phyloP scores from a whole-genome alignment of 2,888 invertebrate genomes.

The Podotricha telesiphe region DNA sequence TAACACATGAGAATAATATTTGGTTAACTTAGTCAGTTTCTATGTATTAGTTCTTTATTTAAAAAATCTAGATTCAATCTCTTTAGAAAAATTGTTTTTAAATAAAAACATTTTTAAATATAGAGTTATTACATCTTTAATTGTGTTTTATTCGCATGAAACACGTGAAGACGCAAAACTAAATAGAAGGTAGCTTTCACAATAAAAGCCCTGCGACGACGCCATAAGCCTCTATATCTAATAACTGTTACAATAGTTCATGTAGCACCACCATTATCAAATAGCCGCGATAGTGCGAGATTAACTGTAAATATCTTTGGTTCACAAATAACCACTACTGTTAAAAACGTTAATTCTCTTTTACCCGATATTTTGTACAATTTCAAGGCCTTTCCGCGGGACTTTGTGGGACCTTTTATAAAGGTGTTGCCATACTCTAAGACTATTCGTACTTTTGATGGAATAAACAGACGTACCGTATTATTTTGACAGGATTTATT shows the following conservation, averaged over 20 bases:
- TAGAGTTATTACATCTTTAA: too few species aligned
- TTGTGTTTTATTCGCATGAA: too few species aligned
- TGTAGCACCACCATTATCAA: conserved; percentile 52
- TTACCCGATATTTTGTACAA: conserved; percentile 30
- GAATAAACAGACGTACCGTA: background rate
- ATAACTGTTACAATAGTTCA: conserved; percentile 40
- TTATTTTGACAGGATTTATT: background rate
- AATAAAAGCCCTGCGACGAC: conserved; percentile 16
- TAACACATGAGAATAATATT: too few species aligned
- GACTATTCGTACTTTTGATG: background rate
- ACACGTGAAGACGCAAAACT: too few species aligned
- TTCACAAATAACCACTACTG: conserved; percentile 33
- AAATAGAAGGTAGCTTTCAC: background rate
- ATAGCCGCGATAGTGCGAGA: conserved; percentile 47
- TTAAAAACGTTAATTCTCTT: conserved; percentile 31
- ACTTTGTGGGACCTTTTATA: conserved; percentile 15
- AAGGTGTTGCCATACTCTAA: conserved; percentile 18
- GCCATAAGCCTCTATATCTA: conserved; percentile 19
- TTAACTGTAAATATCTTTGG: conserved; percentile 46
- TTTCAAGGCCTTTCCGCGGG: conserved; percentile 27
- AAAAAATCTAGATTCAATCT: too few species aligned
- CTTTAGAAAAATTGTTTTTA: too few species aligned
- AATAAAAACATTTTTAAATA: too few species aligned
- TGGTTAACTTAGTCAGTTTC: too few species aligned
- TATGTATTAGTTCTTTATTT: too few species aligned